Base-by-base conservation (phyloP, 2,797 vertebrate species). In the Anguilla anguilla region DNA sequence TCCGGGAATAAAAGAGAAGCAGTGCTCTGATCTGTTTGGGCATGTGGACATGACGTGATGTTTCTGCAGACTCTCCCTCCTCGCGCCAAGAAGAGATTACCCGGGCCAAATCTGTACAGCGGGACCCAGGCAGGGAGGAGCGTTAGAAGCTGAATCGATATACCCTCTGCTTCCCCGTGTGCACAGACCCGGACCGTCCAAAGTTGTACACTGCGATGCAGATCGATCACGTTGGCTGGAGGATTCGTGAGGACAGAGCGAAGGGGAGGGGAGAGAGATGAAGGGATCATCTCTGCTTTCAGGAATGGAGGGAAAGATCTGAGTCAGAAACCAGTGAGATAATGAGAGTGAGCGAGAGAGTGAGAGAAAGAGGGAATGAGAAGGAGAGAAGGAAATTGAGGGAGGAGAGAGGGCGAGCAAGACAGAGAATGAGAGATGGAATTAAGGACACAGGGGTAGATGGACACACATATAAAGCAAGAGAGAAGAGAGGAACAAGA, bases 381-480 rank as follows among this genome's bases (percentile, higher is more conserved):
- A 19, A 6, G 13, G 0, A 79, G 39, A 19, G 17, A 43, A 39
- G 10, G 28, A 39, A 15, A 77, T 25, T 77, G 31, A 89, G 88
- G 86, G 67, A 86, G 83, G 43, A 46, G 90, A 46, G 7, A 31
- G 89, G 89, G 89, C 31, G 83, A 82, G 89, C 72, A 72, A 86
- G 79, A 61, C 86, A 64, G 28, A 64, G 85, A 77, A 43, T 6
- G 46, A 85, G 31, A 22, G 15, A 22, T 69, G 25, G 35, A 35
- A 69, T 19, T 25, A 77, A 7, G 39, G 39, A 46, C 17, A 74
- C 28, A 53, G n/a, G 88, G 86, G 43, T 46, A 46, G 43, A 46
- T 46, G 43, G 43, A 87, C 89, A 55, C 10, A 59, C 17, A 59
- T 59, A 59, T 17, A 59, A 59, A 89, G 87, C 87, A 86, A 86